These are phyloP conservation scores for Podarcis raffonei DNA, from an alignment of 2,113 vertebrate species.

Conservation along the genomic window DNA sequence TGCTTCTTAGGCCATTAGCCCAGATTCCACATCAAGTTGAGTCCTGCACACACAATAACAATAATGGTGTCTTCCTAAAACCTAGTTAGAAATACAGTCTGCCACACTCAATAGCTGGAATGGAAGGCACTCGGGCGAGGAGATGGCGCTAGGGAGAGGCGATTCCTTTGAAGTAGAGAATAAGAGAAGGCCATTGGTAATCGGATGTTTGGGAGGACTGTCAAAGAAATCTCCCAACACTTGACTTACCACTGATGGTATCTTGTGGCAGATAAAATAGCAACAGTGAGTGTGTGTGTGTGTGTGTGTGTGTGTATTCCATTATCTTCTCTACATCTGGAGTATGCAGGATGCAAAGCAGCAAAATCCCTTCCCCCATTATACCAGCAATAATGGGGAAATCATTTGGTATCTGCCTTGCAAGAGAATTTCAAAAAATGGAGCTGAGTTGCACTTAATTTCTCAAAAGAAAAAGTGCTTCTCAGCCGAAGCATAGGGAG, in stretches of 20 bases:
- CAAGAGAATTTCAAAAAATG: not conserved
- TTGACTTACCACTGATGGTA: conserved; percentile 68
- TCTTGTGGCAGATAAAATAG: conserved; percentile 62
- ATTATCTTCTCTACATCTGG: conserved; percentile 3
- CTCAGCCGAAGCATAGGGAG: not conserved
- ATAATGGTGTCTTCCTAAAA: not conserved
- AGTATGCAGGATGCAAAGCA: not conserved
- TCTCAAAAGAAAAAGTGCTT: not conserved
- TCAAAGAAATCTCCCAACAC: conserved; percentile 69
- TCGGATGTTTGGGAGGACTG: conserved; percentile 69
- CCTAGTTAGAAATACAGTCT: conserved; percentile 1
- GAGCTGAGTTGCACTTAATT: not conserved
- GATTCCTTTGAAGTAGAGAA: conserved; percentile 67
- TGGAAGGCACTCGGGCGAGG: not conserved
- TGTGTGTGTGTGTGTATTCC: not conserved
- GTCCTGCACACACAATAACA: not conserved
- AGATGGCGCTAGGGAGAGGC: not conserved
- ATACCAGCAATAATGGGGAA: not conserved
- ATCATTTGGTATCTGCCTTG: not conserved
- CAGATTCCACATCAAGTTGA: conserved; percentile 32
- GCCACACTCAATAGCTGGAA: conserved; percentile 1
- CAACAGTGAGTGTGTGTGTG: conserved; percentile 32
- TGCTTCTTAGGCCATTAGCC: conserved; percentile 23
- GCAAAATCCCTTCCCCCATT: not conserved
- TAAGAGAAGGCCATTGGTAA: conserved; percentile 55